Base-by-base conservation (phyloP, 2,888 invertebrate genomes). In the Drosophila histrio region DNA sequence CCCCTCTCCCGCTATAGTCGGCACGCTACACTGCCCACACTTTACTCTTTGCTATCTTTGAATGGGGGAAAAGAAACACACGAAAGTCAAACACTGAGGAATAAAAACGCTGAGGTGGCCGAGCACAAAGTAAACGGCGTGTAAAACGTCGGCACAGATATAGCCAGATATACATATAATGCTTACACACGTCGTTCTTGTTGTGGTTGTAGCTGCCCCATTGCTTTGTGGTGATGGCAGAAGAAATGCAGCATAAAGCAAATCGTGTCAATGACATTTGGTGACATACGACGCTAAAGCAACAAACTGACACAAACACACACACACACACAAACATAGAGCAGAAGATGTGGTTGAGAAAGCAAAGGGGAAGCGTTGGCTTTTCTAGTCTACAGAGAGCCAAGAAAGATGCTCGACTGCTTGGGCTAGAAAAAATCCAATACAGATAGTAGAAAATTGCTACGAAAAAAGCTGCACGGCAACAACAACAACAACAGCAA, bases 181-280 rank as follows among this genome's bases (percentile, higher is more conserved):
- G 52, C 49, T 52, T 62, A 28, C 43, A 57, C 54, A 58, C 19
- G 47, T 34, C 47, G 49, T 39, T 21, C 21, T 17, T 52, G 47
- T 28, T 54, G 43, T 17, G 50, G 39, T 47, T 66, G 66, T 46
- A 22, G 38, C 22, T 50, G 52, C 41, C 26, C 57, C 47, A 30
- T 28, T 57, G 38, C 74, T 58, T 74, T 68, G 81, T 73, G 73
- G 62, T 65, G 60, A 38, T 57, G 58, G 36, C 43, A 58, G 50
- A 65, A 81, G 47, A 87, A 81, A 75, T 87, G 87, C 87, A 82
- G 72, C 72, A 82, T 85, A 75, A 87, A 85, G 87, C 72, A 81
- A 82, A 87, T 87, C 82, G 82, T 87, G 82, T 82, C 87, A 82
- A 82, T 82, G 82, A 82, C 82, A 82, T 82, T 82, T 85, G 79